phyloP scores from a whole-genome alignment of 1,140 invertebrate genomes.

The Lepidurus couesii region DNA sequence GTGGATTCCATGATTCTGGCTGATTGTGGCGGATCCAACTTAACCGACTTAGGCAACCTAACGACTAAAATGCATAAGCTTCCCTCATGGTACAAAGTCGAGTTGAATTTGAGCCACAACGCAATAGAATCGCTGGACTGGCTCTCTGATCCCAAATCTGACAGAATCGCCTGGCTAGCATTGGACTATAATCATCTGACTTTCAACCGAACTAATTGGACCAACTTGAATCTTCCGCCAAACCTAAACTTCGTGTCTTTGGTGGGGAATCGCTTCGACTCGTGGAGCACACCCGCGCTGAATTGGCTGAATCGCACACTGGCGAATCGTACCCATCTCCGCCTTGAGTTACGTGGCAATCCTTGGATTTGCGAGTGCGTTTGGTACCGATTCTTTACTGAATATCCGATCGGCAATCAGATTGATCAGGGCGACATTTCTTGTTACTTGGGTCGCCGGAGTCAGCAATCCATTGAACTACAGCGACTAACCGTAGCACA shows the following conservation, averaged over 20 bases:
- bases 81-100: no score
- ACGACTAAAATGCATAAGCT: no score
- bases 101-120: no score
- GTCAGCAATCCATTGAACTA: slow-evolving; percentile 40
- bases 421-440: slow-evolving; percentile 44
- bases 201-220: no score
- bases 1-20: slow-evolving; percentile 47
- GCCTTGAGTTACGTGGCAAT: slow-evolving; percentile 53
- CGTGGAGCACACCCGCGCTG: slow-evolving; percentile 50
- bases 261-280: no score
- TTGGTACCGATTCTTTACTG: slow-evolving; percentile 46
- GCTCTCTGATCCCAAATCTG: no score
- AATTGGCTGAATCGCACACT: slow-evolving; percentile 46
- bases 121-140: no score
- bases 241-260: no score
- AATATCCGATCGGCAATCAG: slow-evolving; percentile 48
- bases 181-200: no score
- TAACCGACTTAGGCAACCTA: slow-evolving; percentile 42
- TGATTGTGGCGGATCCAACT: slow-evolving; percentile 49
- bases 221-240: no score
- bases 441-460: slow-evolving; percentile 33
- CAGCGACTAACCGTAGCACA: slow-evolving; percentile 47
- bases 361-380: slow-evolving; percentile 60
- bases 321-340: slow-evolving; percentile 42
- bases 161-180: no score